Evolutionary conservation across 64 coral and sea anemone species (phyloP).

Genomic region (Pocillopora damicornis): DNA sequence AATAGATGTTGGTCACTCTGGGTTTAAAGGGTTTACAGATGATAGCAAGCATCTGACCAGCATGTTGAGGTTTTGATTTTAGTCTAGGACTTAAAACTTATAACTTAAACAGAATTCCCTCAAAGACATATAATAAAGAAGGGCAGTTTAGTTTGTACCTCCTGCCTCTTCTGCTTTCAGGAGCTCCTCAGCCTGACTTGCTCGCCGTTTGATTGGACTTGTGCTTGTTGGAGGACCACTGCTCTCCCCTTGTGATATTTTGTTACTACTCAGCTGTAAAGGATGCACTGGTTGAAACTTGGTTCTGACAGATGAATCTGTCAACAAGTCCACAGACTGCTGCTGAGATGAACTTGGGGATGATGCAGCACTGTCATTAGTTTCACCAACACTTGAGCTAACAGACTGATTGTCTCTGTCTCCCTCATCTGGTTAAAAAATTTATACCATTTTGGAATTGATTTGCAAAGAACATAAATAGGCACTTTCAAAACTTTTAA

Average conservation of each 20-base stretch:
- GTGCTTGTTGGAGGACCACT: slow-evolving; percentile 2
- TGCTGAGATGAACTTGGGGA: slow-evolving; percentile 51
- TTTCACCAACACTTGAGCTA: slow-evolving; percentile 76
- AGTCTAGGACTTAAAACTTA: too few species aligned
- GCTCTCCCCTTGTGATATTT: neutral
- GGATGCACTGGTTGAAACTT: slow-evolving; percentile 28
- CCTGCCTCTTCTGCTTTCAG: slow-evolving; percentile 38
- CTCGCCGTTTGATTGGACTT: slow-evolving; percentile 31
- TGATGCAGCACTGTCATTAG: slow-evolving; percentile 82
- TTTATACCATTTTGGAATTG: neutral
- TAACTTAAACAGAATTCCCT: too few species aligned
- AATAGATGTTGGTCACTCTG: too few species aligned
- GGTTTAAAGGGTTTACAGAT: too few species aligned
- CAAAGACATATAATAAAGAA: neutral
- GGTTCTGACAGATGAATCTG: neutral
- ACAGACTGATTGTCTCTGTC: slow-evolving; percentile 78
- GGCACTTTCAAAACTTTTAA: neutral
- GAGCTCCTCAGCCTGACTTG: slow-evolving; percentile 45
- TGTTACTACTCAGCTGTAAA: slow-evolving; percentile 6
- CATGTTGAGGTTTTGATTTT: too few species aligned
- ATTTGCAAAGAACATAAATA: neutral
- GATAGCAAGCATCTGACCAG: too few species aligned
- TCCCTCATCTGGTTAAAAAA: slow-evolving; percentile 48
- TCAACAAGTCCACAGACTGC: neutral
- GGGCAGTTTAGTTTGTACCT: neutral